Base-by-base conservation (phyloP, 2,113 vertebrate species). In the Xenopus laevis region DNA sequence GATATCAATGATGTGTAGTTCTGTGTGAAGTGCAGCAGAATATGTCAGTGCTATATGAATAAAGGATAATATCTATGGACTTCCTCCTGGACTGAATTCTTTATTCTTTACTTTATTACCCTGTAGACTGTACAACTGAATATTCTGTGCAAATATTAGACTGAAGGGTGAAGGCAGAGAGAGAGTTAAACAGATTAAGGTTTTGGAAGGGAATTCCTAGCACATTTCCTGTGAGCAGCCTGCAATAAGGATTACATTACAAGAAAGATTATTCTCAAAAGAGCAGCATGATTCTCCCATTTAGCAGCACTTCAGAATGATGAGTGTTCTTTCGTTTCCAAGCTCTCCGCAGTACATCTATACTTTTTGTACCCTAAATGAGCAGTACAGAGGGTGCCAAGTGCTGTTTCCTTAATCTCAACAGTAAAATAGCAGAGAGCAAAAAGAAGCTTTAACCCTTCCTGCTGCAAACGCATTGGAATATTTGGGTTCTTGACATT, bases 201-300 rank as follows among this genome's bases (percentile, higher is more conserved):
- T n/a, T 55, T n/a, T 55, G 53, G 13, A n/a, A 65, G 52, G 62
- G 20, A 33, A 66, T 73, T 73, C 5, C 21, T 66, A 46, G 46
- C 66, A 74, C 47, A 66, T 18, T 47, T 55, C 45, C 46, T 21
- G 3, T 27, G 23, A 73, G 65, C 62, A 65, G n/a, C n/a, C 30
- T 12, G 52, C 52, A 27, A 45, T 46, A 65, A 65, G 50, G 64
- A 73, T 66, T 66, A 66, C 21, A 74, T 57, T 66, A 74, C 71
- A 74, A n/a, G 63, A 59, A 74, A 47, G 20, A 74, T 59, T 74
- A 58, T 66, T 46, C 50, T 74, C 20, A 44, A 44, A 58, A 65
- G 52, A 66, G 13, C 53, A 57, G 63, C 63, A 23, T 46, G 63
- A 46, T 20, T 52, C 71, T 4, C 71, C 27, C 27, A 27, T 27